Evolutionary conservation across 2,797 vertebrate species (phyloP).

Genomic region (Melopsittacus undulatus): DNA sequence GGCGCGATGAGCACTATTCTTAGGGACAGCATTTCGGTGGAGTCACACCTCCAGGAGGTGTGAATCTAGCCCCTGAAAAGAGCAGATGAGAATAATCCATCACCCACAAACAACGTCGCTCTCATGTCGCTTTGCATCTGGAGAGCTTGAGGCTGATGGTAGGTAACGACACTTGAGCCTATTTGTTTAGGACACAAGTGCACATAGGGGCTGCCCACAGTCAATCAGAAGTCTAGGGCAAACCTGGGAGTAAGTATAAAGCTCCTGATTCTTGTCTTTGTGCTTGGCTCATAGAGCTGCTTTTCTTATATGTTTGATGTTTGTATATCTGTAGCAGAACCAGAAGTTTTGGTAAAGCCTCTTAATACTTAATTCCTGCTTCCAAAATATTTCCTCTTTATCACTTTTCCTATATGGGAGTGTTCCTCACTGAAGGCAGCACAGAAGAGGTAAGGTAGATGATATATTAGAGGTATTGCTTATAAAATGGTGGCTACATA

Average conservation of each 20-base stretch:
- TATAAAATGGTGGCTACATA: neutral
- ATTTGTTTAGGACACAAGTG: neutral
- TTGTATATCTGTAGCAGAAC: neutral
- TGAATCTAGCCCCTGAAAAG: conserved; percentile 60
- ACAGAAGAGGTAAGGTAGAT: neutral
- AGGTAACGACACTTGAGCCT: neutral
- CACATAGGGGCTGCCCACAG: fast-evolving
- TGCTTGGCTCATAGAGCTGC: neutral
- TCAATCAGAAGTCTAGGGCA: neutral
- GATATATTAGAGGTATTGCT: neutral
- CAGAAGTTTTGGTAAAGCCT: neutral
- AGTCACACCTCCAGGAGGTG: conserved; percentile 49
- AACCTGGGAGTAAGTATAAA: neutral
- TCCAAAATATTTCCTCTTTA: neutral
- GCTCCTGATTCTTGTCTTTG: neutral
- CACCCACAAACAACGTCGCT: conserved; percentile 1
- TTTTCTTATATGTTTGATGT: neutral
- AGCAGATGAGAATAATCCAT: conserved; percentile 64
- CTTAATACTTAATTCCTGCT: neutral
- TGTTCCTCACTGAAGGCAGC: neutral
- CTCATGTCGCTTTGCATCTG: neutral
- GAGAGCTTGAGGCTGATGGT: neutral
- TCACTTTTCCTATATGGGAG: neutral
- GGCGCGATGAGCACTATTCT: conserved; percentile 47
- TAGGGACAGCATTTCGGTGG: conserved; percentile 52